Percentiles rank a stretch among this genome's conserved stretches.
These are phyloP conservation scores for Brachionus sp. DNA, from an alignment of 1,140 invertebrate species.

Conservation along the genomic window DNA sequence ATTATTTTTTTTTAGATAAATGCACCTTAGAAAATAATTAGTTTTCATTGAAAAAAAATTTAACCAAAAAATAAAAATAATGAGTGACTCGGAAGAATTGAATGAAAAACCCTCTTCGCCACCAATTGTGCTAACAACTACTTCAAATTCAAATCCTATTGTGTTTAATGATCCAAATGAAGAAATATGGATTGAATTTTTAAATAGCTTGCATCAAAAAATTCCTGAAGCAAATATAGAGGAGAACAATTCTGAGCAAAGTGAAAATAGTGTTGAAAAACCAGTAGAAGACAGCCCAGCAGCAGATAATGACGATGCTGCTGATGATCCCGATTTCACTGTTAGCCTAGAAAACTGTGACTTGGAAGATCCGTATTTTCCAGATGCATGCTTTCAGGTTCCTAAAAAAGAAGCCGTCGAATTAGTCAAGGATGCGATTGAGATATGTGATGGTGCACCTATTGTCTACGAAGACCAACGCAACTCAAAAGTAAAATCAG, in stretches of 20 bases:
- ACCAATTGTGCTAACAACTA: background rate
- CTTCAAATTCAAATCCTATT: background rate
- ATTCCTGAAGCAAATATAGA: background rate
- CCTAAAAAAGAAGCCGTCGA: slow-evolving; percentile 43
- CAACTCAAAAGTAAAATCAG: slow-evolving; percentile 18
- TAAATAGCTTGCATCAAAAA: slow-evolving; percentile 29
- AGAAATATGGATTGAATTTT: slow-evolving; percentile 43
- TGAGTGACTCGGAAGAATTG: background rate
- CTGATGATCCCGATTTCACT: slow-evolving; percentile 43
- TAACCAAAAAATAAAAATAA: no score
- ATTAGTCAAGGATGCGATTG: slow-evolving; percentile 44
- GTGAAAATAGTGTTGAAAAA: background rate
- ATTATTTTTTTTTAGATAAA: no score
- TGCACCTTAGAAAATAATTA: no score
- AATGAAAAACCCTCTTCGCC: background rate
- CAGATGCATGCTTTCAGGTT: slow-evolving; percentile 20
- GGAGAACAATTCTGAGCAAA: background rate
- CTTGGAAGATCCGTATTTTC: slow-evolving; percentile 3
- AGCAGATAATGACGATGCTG: background rate
- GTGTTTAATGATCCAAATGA: slow-evolving; percentile 13
- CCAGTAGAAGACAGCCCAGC: background rate
- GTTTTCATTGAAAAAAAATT: no score
- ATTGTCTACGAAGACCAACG: slow-evolving; percentile 27
- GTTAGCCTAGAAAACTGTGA: slow-evolving; percentile 21
- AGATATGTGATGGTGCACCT: slow-evolving; percentile 36